Conservation (phyloP, 2,888 invertebrate genomes). For the Arctia plantaginis region DNA sequence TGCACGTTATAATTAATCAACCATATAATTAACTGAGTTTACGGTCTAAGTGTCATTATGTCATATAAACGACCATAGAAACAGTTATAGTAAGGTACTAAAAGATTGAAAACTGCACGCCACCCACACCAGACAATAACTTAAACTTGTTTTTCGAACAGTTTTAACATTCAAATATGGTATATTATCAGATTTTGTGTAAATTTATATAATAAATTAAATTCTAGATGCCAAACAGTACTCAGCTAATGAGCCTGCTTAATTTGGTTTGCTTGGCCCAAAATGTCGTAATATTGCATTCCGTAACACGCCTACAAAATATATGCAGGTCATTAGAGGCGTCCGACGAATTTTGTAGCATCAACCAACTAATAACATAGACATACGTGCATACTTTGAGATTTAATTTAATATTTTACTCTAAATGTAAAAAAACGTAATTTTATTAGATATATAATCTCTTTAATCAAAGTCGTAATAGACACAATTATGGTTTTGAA, state of each 20-base stretch:
- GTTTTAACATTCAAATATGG: slow-evolving; percentile 48
- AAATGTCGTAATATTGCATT: slow-evolving; percentile 64
- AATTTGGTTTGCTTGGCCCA: slow-evolving; percentile 60
- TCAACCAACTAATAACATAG: slow-evolving; percentile 59
- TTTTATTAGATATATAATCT: neutral
- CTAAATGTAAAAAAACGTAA: slow-evolving; percentile 14
- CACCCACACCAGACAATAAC: slow-evolving; percentile 34
- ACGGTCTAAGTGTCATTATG: slow-evolving; percentile 32
- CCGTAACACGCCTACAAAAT: slow-evolving; percentile 61
- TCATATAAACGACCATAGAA: slow-evolving; percentile 26
- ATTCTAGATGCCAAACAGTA: slow-evolving; percentile 49
- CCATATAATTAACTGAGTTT: slow-evolving; percentile 12
- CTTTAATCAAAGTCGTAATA: neutral
- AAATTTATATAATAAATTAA: slow-evolving; percentile 42
- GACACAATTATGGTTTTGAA: neutral
- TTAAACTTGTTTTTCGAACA: slow-evolving; percentile 33
- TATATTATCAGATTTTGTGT: slow-evolving; percentile 47
- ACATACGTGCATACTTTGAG: slow-evolving; percentile 53
- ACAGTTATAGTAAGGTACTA: slow-evolving; percentile 39
- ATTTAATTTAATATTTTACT: slow-evolving; percentile 26
- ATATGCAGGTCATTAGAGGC: slow-evolving; percentile 65
- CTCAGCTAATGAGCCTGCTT: slow-evolving; percentile 60
- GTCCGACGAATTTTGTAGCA: slow-evolving; percentile 65
- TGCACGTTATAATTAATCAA: no score
- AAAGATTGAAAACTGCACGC: slow-evolving; percentile 20